Base-by-base conservation (phyloP, 92 coral and sea anemone species). In the Epizoanthus rinbou region DNA sequence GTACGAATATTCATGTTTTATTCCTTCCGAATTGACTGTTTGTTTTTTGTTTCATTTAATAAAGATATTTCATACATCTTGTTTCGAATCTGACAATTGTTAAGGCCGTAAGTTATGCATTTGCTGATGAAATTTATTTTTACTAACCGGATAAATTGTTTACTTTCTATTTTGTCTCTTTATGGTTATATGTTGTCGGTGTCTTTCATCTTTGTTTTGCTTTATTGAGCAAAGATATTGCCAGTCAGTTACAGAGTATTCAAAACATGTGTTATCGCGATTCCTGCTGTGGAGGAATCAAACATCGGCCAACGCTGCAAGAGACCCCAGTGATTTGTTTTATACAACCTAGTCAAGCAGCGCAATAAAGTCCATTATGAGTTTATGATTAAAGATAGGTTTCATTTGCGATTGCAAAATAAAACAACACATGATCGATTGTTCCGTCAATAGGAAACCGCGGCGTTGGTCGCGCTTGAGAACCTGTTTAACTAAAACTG, bases 211-310 rank as follows among this genome's bases (percentile, higher is more conserved):
- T 18, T 19, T 15, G 33, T 17, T 41, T 15, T 17, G 70, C 52
- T 78, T 76, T 63, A 62, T 78, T 62, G 54, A 22, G 18, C 16
- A 69, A 62, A 41, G 63, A 35, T 78, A 56, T 60, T 24, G 82
- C 82, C 45, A 37, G 24, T n/a, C 71, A 60, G 25, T 69, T 63
- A 13, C 15, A 11, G 72, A 65, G 70, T 39, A 78, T 78, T 78
- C 28, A 19, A 78, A 78, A 78, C 82, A 78, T 78, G 82, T 78
- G 82, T 78, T 63, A 78, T 25, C 6, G 21, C 11, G 82, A 78
- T 13, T 78, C 82, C 82, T 69, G 82, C 82, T 78, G 82, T 31
- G 82, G 52, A 5, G 1, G 18, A 41, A 22, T 39, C 69, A 78
- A 78, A 63, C 71, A 78, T 25, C 31, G 16, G 19, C 72, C 57